Conservation (phyloP, 2,888 invertebrate species). For the Clitarchus hookeri region DNA sequence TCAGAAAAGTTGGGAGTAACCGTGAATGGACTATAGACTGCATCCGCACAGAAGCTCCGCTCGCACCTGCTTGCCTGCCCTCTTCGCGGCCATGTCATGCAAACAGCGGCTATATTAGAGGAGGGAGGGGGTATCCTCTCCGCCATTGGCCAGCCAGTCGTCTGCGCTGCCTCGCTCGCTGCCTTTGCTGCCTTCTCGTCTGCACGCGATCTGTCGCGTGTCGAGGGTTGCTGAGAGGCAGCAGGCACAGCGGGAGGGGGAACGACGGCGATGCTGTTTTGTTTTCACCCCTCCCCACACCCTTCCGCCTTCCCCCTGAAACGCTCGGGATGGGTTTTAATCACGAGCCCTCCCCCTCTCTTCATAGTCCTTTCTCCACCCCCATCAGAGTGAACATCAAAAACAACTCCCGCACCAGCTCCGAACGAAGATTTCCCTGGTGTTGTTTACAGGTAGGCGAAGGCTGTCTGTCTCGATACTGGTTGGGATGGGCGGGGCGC, state of each 20-base stretch:
- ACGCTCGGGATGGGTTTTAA: not conserved
- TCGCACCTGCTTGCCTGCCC: no score
- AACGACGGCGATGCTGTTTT: slow-evolving; percentile 1
- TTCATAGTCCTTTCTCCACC: not conserved
- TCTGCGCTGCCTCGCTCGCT: not conserved
- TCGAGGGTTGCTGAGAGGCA: not conserved
- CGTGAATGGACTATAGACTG: no score
- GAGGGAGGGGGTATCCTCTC: not conserved
- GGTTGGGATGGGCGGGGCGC: not conserved
- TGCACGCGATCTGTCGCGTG: not conserved
- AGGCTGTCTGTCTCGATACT: not conserved
- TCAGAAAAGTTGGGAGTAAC: no score
- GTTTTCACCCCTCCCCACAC: not conserved
- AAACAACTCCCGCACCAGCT: not conserved
- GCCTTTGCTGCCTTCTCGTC: not conserved
- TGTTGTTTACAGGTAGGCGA: slow-evolving; percentile 1
- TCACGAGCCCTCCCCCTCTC: not conserved
- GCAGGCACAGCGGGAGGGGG: no score
- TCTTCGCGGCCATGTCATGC: not conserved
- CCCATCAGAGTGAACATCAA: not conserved
- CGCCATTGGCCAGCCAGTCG: not conserved
- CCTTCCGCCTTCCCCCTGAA: not conserved
- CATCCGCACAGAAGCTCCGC: no score
- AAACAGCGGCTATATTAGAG: not conserved
- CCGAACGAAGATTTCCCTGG: not conserved